phyloP scores from a whole-genome alignment of 2,888 invertebrate species.

The Napeogenes sylphis region DNA sequence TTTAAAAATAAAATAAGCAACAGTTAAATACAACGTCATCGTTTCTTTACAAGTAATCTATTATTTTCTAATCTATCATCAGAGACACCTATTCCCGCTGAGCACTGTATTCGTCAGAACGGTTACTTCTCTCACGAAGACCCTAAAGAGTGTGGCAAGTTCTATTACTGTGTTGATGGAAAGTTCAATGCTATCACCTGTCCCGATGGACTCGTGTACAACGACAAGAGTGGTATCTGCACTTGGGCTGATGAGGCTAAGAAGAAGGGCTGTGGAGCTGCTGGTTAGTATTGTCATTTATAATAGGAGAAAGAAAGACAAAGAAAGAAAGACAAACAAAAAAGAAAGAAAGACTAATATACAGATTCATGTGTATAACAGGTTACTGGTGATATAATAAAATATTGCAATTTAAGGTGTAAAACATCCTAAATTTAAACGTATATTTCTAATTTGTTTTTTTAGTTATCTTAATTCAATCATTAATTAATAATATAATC shows the following conservation, averaged over 20 bases:
- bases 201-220: conserved; percentile 91
- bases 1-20: neutral
- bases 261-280: conserved; percentile 89
- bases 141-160: conserved; percentile 86
- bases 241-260: conserved; percentile 96
- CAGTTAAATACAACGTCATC: too few species aligned
- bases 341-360: neutral
- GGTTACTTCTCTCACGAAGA: conserved; percentile 93
- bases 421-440: too few species aligned
- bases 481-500: neutral
- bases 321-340: neutral
- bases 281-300: conserved; percentile 68
- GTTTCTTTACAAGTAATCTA: too few species aligned
- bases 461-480: neutral
- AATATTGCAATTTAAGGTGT: too few species aligned
- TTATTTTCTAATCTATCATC: conserved; percentile 24
- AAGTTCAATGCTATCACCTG: conserved; percentile 94
- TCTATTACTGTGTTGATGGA: conserved; percentile 93
- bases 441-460: too few species aligned
- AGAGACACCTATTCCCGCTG: conserved; percentile 85
- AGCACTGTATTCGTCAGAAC: conserved; percentile 88
- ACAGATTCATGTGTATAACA: too few species aligned
- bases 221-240: conserved; percentile 92
- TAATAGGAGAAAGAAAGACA: neutral
- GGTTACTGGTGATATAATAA: too few species aligned